Percentiles rank a stretch among this genome's conserved stretches.
Evolutionary conservation across 2,888 invertebrate species (phyloP).

Genomic region (Tortricodes alternella): DNA sequence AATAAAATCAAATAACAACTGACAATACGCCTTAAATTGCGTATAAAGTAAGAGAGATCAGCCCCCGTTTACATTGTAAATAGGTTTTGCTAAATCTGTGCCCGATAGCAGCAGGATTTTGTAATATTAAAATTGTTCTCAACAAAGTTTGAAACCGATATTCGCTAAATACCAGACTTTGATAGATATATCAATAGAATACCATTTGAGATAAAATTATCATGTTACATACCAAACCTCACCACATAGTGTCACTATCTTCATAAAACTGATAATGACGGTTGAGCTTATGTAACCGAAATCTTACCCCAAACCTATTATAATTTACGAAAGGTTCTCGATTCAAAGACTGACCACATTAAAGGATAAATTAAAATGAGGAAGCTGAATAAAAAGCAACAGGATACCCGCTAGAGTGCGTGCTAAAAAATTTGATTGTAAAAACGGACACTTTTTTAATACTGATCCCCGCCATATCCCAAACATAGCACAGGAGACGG

Average conservation of each 20-base stretch:
- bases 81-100: too few relatives aligned
- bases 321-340: conserved; percentile 19
- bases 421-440: conserved; percentile 52
- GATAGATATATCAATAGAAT: conserved; percentile 5
- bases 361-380: conserved; percentile 52
- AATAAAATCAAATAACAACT: background rate
- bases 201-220: conserved; percentile 7
- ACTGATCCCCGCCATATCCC: conserved; percentile 61
- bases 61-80: too few relatives aligned
- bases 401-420: conserved; percentile 57
- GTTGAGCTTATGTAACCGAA: background rate
- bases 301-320: background rate
- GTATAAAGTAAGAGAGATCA: too few relatives aligned
- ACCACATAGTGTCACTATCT: conserved; percentile 32
- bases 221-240: conserved; percentile 31
- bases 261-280: conserved; percentile 1
- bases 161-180: background rate
- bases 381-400: conserved; percentile 56
- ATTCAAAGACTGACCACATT: conserved; percentile 38
- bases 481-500: conserved; percentile 50
- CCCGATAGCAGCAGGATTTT: background rate
- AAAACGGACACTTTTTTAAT: conserved; percentile 58
- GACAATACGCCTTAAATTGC: too few relatives aligned
- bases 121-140: conserved; percentile 15
- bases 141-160: conserved; percentile 7